Base-by-base conservation (phyloP, 2,797 vertebrate genomes). In the Catamblyrhynchus diadema region DNA sequence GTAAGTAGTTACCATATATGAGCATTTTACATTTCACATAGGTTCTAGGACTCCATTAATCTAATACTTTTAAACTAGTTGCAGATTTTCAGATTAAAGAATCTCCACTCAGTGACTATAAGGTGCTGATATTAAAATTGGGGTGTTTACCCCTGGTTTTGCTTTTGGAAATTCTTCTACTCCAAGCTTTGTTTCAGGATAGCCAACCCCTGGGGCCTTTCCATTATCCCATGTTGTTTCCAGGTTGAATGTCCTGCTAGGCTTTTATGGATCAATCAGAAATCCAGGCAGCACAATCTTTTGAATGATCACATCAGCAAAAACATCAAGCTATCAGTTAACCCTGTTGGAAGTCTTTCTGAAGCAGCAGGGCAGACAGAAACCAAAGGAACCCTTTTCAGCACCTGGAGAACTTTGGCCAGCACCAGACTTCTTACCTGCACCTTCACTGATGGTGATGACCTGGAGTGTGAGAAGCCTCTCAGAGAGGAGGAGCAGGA, bases 61-160 rank as follows among this genome's bases (percentile, higher is more conserved):
- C 81, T 65, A 65, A 59, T 57, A 3, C 35, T 44, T 92, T 23
- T 19, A 69, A 86, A 61, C 6, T 65, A 65, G 24, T 17, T 78
- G 22, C 57, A 90, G 50, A 50, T 86, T 90, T 92, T 81, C 57
- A 42, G 13, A 48, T 32, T 23, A 9, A 78, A 75, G 42, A 9
- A 54, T 66, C 8, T 79, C 22, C 5, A 30, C 3, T 22, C 28
- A 30, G 28, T 83, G 42, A n/a, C 48, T 51, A 1, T 67, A 14
- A 65, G 78, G 21, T 61, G 64, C 48, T 53, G 53, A 65, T 64
- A 57, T 3, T 30, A 56, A 77, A 93, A 50, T 5, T 11, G 3
- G 4, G 1, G 2, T 16, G 6, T 7, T n/a, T 8, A 11, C 2
- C 6, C 5, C 17, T 5, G 1, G 3, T 65, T 28, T 41, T 33